Conservation (phyloP, 2,888 invertebrate species). For the Brenthis ino region DNA sequence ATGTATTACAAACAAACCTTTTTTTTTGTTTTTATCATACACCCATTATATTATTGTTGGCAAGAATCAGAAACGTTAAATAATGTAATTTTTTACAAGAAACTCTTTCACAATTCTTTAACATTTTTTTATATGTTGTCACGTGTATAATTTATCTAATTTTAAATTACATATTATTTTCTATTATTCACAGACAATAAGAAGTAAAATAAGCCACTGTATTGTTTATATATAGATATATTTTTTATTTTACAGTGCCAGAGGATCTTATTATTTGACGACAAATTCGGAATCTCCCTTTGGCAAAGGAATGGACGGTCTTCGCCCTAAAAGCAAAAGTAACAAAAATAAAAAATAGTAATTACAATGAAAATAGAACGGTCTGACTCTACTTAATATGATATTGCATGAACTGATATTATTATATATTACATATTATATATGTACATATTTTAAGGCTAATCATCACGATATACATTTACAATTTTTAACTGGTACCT, state of each 20-base stretch:
- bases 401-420: not conserved
- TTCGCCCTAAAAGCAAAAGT: constrained; percentile 63
- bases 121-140: no score
- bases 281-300: constrained; percentile 71
- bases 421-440: no score
- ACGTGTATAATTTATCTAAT: no score
- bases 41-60: no score
- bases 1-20: no score
- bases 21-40: no score
- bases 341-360: constrained; percentile 44
- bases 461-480: not conserved
- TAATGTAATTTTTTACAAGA: no score
- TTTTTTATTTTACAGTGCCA: constrained; percentile 59
- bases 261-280: constrained; percentile 72
- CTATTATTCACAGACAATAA: not conserved
- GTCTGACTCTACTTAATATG: constrained; percentile 18
- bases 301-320: constrained; percentile 73
- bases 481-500: not conserved
- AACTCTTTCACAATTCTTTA: no score
- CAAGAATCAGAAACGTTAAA: no score
- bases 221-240: not conserved
- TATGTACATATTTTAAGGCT: not conserved
- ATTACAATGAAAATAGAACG: constrained; percentile 15
- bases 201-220: not conserved
- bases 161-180: no score